A percentile compares a stretch with the other conserved stretches of the same genome.
These are phyloP conservation scores for Setophaga petechia DNA, from an alignment of 2,113 vertebrate genomes.

Conservation along the genomic window DNA sequence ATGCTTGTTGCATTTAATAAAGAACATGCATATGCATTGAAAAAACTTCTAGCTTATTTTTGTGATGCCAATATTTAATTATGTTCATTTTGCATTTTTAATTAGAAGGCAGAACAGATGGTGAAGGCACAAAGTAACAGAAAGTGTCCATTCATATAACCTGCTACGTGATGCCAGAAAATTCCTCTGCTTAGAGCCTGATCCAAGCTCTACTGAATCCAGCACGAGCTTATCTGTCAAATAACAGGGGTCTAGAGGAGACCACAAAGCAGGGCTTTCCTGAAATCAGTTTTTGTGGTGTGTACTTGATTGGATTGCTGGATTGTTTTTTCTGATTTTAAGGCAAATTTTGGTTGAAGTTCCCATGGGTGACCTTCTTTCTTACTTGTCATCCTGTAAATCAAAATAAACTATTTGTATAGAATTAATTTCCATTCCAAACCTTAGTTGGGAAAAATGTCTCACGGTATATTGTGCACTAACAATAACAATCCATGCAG, in stretches of 20 bases:
- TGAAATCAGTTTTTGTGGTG: neutral
- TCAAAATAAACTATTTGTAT: neutral
- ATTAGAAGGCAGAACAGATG: slow-evolving; percentile 73
- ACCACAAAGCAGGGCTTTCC: neutral
- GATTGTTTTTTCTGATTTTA: neutral
- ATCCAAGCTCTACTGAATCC: neutral
- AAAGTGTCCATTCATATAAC: slow-evolving; percentile 58
- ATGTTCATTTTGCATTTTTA: slow-evolving; percentile 73
- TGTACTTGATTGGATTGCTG: neutral
- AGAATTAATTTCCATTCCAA: neutral
- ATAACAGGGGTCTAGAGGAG: neutral
- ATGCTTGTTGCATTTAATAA: slow-evolving; percentile 73
- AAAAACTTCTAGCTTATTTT: slow-evolving; percentile 67
- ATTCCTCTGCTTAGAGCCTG: neutral
- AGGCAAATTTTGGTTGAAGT: neutral
- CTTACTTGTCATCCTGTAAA: neutral
- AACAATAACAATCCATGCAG: neutral
- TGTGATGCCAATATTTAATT: slow-evolving; percentile 73
- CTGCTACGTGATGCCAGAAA: slow-evolving; percentile 24
- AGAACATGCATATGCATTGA: slow-evolving; percentile 63
- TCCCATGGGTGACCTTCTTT: neutral
- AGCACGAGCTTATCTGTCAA: accelerated
- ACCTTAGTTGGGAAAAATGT: neutral
- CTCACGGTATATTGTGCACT: neutral
- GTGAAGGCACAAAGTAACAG: slow-evolving; percentile 30